Evolutionary conservation across 2,113 vertebrate species (phyloP).

Genomic region (Falco punctatus): DNA sequence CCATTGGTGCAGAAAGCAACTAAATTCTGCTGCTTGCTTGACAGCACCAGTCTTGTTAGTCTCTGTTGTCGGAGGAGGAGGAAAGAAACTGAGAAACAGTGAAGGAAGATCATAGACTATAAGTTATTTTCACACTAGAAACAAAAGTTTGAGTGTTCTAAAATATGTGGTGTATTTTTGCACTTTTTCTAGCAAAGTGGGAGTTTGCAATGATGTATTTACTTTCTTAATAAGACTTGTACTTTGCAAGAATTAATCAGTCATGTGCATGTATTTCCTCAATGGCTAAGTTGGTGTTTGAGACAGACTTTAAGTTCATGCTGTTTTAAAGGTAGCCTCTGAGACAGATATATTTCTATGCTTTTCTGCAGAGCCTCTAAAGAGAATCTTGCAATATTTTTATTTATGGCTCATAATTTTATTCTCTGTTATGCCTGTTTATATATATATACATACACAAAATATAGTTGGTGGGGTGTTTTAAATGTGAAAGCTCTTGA

Average conservation of each 20-base stretch:
- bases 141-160: neutral
- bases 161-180: neutral
- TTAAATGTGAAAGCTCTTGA: neutral
- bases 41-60: neutral
- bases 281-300: neutral
- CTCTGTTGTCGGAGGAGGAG: neutral
- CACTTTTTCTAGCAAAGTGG: neutral
- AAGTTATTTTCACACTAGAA: neutral
- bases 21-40: neutral
- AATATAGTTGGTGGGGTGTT: no score
- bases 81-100: neutral
- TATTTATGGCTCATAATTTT: neutral
- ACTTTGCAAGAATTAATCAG: neutral
- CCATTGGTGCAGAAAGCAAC: neutral
- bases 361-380: neutral
- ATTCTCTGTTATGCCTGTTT: neutral
- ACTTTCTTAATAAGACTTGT: neutral
- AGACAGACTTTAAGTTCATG: neutral
- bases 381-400: neutral
- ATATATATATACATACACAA: neutral
- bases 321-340: neutral
- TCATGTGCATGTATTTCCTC: neutral
- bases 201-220: neutral
- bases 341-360: neutral
- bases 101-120: neutral